Base-by-base conservation (phyloP, 1,140 invertebrate species). In the Atopsyche davidsoni region DNA sequence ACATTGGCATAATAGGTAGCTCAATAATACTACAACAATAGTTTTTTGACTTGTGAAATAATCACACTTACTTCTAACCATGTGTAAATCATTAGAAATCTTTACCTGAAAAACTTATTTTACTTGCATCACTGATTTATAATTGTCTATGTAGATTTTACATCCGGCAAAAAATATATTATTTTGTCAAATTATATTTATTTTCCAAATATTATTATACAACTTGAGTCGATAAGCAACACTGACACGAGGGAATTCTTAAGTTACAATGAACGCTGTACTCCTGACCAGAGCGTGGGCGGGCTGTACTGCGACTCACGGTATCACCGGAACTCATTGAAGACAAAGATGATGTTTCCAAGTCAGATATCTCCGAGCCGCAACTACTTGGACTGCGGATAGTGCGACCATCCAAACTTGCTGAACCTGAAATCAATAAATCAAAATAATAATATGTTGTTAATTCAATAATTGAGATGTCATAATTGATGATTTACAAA, bases 281-380 rank as follows among this genome's bases (percentile, higher is more conserved):
- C 63, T 89, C 86, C 55, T 84, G 83, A 9, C 87, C 86, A 9
- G 85, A 87, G 4, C 86, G 70, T 2, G 87, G 87, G 58, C 86
- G 78, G 14, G 88, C 69, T 1, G 81, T 84, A 22, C 57, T 56
- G 11, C 53, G 42, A 34, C 75, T 75, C 25, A 73, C 71, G 11
- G 77, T 75, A 53, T 88, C 85, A 36, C 80, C 84, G 1, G 87
- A 90, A 58, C 86, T 87, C 56, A 88, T 80, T 3, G 76, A 79
- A 1, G 75, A 64, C 75, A 91, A 69, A 0, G 88, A 91, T 13
- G 91, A 68, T 0, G 86, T 89, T 65, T 90, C 87, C 61, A 89
- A 86, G 64, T 91, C 87, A 0, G 86, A 88, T 73, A 88, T 87
- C 62, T 91, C 87, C 0, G 86, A 89, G n/a, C 86, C 86, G 11